Percentiles rank a stretch among this genome's conserved stretches.
These are phyloP conservation scores for Ciona savignyi DNA, from an alignment of 23 tunicate genomes.

Conservation along the genomic window DNA sequence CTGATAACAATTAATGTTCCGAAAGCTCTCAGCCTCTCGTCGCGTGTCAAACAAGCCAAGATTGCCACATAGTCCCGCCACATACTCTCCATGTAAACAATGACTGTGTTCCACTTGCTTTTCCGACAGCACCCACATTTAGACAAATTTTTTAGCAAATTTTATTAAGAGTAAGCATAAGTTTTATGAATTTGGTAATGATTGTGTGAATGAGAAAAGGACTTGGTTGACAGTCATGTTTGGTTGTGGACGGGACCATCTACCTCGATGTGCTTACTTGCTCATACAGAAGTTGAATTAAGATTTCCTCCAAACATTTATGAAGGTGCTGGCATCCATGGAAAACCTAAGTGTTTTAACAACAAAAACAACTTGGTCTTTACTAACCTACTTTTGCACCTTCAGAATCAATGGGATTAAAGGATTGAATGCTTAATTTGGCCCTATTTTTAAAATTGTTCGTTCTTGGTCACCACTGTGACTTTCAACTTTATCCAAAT, in stretches of 20 bases:
- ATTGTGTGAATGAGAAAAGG: too few species aligned
- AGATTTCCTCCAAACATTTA: too few species aligned
- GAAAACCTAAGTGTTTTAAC: background rate
- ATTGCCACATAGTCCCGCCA: background rate
- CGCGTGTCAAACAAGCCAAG: conserved; percentile 4
- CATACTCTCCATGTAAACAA: background rate
- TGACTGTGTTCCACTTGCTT: background rate
- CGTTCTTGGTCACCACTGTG: background rate
- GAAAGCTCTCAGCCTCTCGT: conserved; percentile 34
- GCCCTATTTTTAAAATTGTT: too few species aligned
- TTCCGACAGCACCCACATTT: background rate
- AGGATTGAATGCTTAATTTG: too few species aligned
- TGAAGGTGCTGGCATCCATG: background rate
- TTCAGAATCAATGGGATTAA: too few species aligned
- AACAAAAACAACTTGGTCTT: background rate
- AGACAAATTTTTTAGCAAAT: background rate
- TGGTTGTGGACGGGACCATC: too few species aligned
- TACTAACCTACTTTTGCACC: background rate
- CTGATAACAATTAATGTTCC: conserved; percentile 63
- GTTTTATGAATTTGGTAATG: too few species aligned
- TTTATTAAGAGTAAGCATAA: too few species aligned
- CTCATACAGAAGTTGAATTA: too few species aligned
- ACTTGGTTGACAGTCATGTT: too few species aligned
- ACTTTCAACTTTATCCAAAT: background rate
- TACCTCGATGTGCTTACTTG: too few species aligned